Conservation (phyloP, 2,113 vertebrate genomes). For the Natator depressus region DNA sequence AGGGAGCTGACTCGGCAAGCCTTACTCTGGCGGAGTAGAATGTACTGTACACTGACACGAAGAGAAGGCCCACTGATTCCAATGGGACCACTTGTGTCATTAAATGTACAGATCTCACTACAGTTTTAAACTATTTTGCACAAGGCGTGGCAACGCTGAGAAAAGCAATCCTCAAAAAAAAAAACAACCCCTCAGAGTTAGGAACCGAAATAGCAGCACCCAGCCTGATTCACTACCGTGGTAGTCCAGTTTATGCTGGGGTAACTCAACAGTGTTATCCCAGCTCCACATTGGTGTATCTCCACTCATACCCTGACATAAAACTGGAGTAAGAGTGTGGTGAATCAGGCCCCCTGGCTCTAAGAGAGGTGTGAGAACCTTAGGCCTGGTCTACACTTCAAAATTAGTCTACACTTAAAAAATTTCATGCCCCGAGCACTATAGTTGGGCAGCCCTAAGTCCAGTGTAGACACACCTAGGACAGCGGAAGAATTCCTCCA, state of each 20-base stretch:
- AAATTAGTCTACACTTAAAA: not conserved
- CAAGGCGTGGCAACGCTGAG: not conserved
- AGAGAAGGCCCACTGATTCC: not conserved
- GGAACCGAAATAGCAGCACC: not conserved
- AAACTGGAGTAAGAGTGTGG: not conserved
- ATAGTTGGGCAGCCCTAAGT: not conserved
- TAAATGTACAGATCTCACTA: not conserved
- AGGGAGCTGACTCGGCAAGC: not conserved
- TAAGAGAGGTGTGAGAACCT: not conserved
- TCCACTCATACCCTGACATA: too few relatives aligned
- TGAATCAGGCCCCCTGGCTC: not conserved
- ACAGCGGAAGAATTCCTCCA: too few relatives aligned
- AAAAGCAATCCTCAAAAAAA: not conserved
- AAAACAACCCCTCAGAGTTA: not conserved
- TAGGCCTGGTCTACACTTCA: not conserved
- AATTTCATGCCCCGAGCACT: not conserved
- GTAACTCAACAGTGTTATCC: not conserved
- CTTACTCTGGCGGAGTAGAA: not conserved
- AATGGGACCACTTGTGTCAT: not conserved
- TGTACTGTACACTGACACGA: not conserved
- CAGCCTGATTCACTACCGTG: not conserved
- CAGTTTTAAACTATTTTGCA: not conserved
- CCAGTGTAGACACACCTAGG: not conserved
- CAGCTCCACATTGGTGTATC: not conserved
- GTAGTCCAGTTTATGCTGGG: not conserved